These are phyloP conservation scores for Steinernema khuongi DNA, from an alignment of 1,140 invertebrate species.

Conservation along the genomic window DNA sequence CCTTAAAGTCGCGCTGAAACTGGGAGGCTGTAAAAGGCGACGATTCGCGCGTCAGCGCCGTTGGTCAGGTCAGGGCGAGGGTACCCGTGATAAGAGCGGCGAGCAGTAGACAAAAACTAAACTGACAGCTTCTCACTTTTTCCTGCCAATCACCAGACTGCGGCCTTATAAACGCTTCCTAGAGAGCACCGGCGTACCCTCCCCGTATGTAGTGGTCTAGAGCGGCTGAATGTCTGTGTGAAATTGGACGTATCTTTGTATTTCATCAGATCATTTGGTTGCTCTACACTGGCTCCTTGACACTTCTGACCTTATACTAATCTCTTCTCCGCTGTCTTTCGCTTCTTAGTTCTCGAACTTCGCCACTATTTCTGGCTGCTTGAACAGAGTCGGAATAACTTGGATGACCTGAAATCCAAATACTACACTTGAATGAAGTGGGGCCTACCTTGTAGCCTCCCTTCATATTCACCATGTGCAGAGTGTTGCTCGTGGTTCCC, in stretches of 20 bases:
- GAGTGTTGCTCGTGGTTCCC: background rate
- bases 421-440: background rate
- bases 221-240: background rate
- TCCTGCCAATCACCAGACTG: background rate
- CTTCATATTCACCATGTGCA: background rate
- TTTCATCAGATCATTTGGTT: constrained; percentile 7
- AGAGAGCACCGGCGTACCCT: background rate
- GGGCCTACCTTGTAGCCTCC: background rate
- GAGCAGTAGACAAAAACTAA: background rate
- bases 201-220: background rate
- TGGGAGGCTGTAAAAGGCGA: too few species aligned
- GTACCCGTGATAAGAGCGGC: background rate
- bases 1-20: too few species aligned
- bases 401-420: background rate
- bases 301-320: background rate
- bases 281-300: background rate
- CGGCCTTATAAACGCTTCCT: background rate
- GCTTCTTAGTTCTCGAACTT: background rate
- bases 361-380: background rate
- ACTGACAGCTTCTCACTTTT: background rate
- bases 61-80: background rate
- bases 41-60: too few species aligned
- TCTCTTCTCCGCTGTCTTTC: background rate
- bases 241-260: background rate
- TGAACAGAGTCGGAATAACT: background rate